Evolutionary conservation across 1,140 invertebrate species (phyloP).

Genomic region (Helicorthomorpha holstii): DNA sequence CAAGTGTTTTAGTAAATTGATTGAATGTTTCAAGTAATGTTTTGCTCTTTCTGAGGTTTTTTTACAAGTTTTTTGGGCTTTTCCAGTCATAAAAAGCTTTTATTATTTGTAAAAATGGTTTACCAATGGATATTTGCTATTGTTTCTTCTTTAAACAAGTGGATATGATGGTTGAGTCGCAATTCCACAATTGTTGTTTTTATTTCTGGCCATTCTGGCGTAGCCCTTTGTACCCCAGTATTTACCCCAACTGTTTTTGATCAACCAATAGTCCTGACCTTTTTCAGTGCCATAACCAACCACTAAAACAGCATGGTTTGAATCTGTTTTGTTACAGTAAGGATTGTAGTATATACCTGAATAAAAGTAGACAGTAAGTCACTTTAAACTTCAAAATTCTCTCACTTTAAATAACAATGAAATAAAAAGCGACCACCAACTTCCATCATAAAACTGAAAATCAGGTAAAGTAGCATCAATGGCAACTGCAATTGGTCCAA

Average conservation of each 20-base stretch:
- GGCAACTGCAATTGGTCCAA: slow-evolving; percentile 28
- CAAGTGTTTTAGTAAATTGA: no score
- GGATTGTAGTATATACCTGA: neutral
- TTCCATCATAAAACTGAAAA: slow-evolving; percentile 18
- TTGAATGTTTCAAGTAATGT: no score
- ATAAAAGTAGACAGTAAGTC: neutral
- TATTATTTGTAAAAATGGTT: no score
- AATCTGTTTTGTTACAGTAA: slow-evolving; percentile 1
- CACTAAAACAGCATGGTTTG: slow-evolving; percentile 36
- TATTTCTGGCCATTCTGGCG: slow-evolving; percentile 28
- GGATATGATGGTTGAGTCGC: slow-evolving; percentile 17
- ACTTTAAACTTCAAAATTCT: neutral
- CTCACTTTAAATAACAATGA: slow-evolving; percentile 21
- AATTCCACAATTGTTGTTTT: slow-evolving; percentile 34
- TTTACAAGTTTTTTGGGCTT: no score
- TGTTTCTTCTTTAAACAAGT: no score
- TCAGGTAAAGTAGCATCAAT: slow-evolving; percentile 24
- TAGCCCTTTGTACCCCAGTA: slow-evolving; percentile 64
- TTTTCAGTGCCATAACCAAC: slow-evolving; percentile 31
- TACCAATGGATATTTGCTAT: no score
- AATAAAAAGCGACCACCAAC: neutral
- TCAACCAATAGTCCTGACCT: slow-evolving; percentile 62
- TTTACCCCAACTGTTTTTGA: slow-evolving; percentile 74
- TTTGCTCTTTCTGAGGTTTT: no score
- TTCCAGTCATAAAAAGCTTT: no score